Evolutionary conservation across 2,797 vertebrate species (phyloP).

Genomic region (Spea hammondii): DNA sequence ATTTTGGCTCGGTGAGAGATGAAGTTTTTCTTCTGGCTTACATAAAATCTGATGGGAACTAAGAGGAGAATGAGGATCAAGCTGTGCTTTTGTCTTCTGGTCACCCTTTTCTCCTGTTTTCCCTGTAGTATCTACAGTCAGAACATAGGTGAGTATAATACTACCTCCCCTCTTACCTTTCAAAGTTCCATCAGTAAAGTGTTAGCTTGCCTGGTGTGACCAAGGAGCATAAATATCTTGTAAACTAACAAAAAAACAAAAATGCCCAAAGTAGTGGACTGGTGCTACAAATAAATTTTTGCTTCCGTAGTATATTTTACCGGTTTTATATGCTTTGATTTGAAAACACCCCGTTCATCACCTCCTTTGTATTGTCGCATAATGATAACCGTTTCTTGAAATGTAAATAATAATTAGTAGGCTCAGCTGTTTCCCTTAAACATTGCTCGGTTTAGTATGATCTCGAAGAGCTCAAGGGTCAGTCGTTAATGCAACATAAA

Average conservation of each 20-base stretch:
- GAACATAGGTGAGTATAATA: slow-evolving; percentile 8
- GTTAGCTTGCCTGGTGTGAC: too few relatives aligned
- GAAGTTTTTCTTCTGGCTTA: slow-evolving; percentile 15
- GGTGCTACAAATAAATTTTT: too few relatives aligned
- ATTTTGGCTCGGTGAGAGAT: slow-evolving; percentile 7
- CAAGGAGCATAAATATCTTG: too few relatives aligned
- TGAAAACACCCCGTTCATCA: too few relatives aligned
- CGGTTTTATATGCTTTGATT: too few relatives aligned
- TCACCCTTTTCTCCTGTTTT: slow-evolving; percentile 1
- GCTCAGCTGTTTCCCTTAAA: background rate
- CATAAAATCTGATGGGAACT: slow-evolving; percentile 8
- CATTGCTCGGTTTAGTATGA: background rate
- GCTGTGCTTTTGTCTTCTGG: background rate
- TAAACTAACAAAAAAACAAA: too few relatives aligned
- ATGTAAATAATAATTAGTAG: too few relatives aligned
- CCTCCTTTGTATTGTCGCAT: too few relatives aligned
- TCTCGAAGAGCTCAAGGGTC: background rate
- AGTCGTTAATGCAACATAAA: slow-evolving; percentile 1
- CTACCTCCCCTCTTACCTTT: background rate
- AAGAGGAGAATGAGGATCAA: slow-evolving; percentile 31
- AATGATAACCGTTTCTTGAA: too few relatives aligned
- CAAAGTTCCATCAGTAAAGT: too few relatives aligned
- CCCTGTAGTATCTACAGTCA: slow-evolving; percentile 6
- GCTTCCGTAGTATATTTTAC: too few relatives aligned
- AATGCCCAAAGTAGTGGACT: too few relatives aligned